Conservation (phyloP, 2,797 vertebrate genomes). For the Meriones psammophilus region DNA sequence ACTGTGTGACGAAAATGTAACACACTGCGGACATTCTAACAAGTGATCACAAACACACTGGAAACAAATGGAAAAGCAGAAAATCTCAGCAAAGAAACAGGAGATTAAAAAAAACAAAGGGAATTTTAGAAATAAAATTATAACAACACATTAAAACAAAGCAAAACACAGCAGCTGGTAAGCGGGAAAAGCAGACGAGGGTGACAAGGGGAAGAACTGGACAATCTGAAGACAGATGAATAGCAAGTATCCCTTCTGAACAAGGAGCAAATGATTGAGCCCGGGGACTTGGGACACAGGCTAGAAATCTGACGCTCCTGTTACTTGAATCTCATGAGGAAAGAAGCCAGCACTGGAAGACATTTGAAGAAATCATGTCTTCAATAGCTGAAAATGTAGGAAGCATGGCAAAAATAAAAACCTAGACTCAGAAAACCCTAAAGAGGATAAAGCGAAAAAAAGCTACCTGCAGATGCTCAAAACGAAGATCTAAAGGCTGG, state of each 20-base stretch:
- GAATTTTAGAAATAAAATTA: conserved; percentile 10
- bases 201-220: not conserved
- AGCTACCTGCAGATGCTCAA: not conserved
- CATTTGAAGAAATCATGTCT: not conserved
- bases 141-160: not conserved
- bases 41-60: not conserved
- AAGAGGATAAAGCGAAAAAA: conserved; percentile 9
- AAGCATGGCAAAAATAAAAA: conserved; percentile 28
- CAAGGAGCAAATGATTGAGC: not conserved
- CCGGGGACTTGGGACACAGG: not conserved
- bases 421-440: not conserved
- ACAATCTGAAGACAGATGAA: not conserved
- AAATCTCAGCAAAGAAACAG: conserved; percentile 3
- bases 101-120: not conserved
- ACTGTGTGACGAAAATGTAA: not conserved
- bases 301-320: not conserved
- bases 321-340: not conserved
- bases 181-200: not conserved
- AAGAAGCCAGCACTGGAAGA: not conserved
- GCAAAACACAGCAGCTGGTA: not conserved
- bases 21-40: not conserved
- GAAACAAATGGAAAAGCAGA: not conserved
- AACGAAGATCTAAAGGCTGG: not conserved
- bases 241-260: not conserved
- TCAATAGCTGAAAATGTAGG: not conserved